Evolutionary conservation across 2,113 vertebrate species (phyloP).

Genomic region (Sterna hirundo): DNA sequence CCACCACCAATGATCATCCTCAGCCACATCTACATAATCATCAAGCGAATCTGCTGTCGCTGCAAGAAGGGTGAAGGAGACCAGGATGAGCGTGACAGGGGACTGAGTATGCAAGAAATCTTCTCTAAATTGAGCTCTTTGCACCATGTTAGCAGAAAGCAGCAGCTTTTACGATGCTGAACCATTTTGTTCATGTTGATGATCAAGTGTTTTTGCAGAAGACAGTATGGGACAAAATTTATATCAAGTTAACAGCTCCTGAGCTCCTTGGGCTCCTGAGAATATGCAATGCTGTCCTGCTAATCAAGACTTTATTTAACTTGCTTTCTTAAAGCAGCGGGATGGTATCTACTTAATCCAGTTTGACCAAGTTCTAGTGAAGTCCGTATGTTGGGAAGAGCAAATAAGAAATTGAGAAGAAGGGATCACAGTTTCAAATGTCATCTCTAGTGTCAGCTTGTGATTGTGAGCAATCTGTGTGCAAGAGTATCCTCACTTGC

Average conservation of each 20-base stretch:
- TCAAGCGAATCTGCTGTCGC: conserved; percentile 80
- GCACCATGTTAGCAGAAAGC: not conserved
- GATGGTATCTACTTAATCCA: not conserved
- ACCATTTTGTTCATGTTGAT: not conserved
- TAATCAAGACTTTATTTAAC: not conserved
- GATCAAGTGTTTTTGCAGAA: not conserved
- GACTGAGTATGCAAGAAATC: conserved; percentile 82
- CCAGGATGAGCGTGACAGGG: conserved; percentile 90
- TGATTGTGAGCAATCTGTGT: not conserved
- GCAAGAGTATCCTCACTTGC: not conserved
- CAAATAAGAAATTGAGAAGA: not conserved
- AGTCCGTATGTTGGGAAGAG: not conserved
- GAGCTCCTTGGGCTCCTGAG: not conserved
- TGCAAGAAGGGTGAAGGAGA: conserved; percentile 85
- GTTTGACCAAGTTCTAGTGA: not conserved
- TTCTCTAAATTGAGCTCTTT: not conserved
- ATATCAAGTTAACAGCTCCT: not conserved
- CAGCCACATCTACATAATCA: conserved; percentile 91
- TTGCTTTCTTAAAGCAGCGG: not conserved
- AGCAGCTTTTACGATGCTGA: not conserved
- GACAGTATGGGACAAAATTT: not conserved
- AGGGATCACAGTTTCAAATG: not conserved
- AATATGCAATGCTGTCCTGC: not conserved
- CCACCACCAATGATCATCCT: conserved; percentile 96
- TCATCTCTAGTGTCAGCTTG: not conserved